phyloP scores from a whole-genome alignment of 2,113 vertebrate genomes.

The Nymphicus hollandicus region DNA sequence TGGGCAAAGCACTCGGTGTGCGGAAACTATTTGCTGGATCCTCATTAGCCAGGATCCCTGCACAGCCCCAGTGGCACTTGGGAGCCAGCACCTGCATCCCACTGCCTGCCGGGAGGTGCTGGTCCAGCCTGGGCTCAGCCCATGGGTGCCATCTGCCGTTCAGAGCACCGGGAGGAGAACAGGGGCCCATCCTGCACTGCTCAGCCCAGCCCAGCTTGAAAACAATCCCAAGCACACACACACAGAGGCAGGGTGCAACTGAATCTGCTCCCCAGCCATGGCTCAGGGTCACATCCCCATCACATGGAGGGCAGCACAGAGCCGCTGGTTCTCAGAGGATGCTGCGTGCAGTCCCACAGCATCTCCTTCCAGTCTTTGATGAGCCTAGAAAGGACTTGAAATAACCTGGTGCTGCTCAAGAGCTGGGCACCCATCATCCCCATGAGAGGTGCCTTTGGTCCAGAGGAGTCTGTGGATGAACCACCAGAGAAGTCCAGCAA shows the following conservation, averaged over 20 bases:
- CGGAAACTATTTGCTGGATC: background rate
- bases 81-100: background rate
- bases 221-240: background rate
- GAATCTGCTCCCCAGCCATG: background rate
- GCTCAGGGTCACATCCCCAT: background rate
- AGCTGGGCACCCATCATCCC: background rate
- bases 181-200: background rate
- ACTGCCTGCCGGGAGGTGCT: background rate
- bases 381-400: background rate
- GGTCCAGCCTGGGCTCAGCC: background rate
- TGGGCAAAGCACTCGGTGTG: background rate
- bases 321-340: background rate
- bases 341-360: background rate
- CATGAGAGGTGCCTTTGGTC: background rate
- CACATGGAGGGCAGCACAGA: background rate
- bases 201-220: background rate
- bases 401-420: background rate
- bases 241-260: background rate
- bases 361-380: background rate
- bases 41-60: background rate
- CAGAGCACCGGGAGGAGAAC: background rate
- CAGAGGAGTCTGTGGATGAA: background rate
- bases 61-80: background rate
- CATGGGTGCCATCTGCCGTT: constrained; percentile 53
- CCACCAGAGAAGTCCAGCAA: background rate